These are phyloP conservation scores for Cordylochernes scorpioides DNA, from an alignment of 2,888 invertebrate genomes.

Conservation along the genomic window DNA sequence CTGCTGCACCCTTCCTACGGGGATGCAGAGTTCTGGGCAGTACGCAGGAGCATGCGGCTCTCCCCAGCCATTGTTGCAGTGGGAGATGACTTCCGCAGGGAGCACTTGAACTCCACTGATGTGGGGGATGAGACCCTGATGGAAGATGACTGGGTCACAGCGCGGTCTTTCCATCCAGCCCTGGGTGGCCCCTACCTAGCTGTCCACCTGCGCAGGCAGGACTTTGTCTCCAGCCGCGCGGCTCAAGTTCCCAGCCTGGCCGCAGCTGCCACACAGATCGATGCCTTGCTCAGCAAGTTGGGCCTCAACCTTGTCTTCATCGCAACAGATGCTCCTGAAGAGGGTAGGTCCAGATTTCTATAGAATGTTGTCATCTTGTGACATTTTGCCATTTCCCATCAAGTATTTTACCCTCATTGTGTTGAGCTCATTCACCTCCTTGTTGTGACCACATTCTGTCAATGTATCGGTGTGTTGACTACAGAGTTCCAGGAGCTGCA, in stretches of 20 bases:
- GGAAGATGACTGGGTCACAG: slow-evolving; percentile 34
- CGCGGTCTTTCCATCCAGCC: slow-evolving; percentile 8
- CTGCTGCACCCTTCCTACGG: slow-evolving; percentile 68
- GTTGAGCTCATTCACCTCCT: not conserved
- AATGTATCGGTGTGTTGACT: slow-evolving; percentile 7
- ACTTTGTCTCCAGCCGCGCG: slow-evolving; percentile 48
- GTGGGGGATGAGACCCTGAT: slow-evolving; percentile 31
- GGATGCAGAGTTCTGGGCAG: slow-evolving; percentile 50
- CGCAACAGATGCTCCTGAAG: slow-evolving; percentile 48
- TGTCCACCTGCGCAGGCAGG: slow-evolving; percentile 60
- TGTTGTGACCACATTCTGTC: no score
- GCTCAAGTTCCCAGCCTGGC: slow-evolving; percentile 48
- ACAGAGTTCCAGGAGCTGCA: slow-evolving; percentile 25
- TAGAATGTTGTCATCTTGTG: no score
- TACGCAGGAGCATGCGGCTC: slow-evolving; percentile 72
- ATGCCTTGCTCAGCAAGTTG: slow-evolving; percentile 30
- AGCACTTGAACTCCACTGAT: slow-evolving; percentile 35
- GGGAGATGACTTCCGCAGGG: slow-evolving; percentile 37
- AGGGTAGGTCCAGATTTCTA: slow-evolving; percentile 15
- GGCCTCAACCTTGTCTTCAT: slow-evolving; percentile 40
- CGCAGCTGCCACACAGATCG: slow-evolving; percentile 46
- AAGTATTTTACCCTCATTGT: not conserved
- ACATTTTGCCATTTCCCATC: no score
- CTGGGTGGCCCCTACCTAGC: slow-evolving; percentile 26
- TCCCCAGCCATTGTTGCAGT: slow-evolving; percentile 35